phyloP scores from a whole-genome alignment of 2,113 vertebrate species.

The Dipodomys merriami region DNA sequence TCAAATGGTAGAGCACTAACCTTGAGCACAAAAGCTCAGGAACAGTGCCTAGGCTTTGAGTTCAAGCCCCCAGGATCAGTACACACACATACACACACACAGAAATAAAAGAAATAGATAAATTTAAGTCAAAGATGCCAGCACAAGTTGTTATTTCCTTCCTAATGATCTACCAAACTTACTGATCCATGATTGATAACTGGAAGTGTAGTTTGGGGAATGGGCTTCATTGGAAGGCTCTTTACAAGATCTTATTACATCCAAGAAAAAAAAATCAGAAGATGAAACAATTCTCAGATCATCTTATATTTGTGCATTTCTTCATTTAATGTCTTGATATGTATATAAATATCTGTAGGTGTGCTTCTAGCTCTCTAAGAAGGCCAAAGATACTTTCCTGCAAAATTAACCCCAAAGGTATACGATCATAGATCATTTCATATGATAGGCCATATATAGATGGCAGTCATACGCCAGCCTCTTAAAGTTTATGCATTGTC shows the following conservation, averaged over 20 bases:
- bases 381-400: not conserved
- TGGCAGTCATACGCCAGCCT: not conserved
- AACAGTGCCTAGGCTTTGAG: too few relatives aligned
- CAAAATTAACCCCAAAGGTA: not conserved
- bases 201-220: not conserved
- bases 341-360: not conserved
- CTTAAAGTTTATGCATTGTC: not conserved
- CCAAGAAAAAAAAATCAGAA: not conserved
- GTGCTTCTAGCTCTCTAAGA: not conserved
- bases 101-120: not conserved
- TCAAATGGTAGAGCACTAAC: too few relatives aligned
- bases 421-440: not conserved
- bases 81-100: too few relatives aligned
- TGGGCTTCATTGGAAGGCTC: not conserved
- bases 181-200: not conserved
- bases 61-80: too few relatives aligned
- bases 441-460: not conserved
- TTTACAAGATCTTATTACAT: not conserved
- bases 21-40: too few relatives aligned
- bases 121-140: constrained; percentile 24
- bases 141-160: not conserved
- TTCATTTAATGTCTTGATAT: not conserved
- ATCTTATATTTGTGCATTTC: not conserved
- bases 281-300: not conserved
- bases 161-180: not conserved